phyloP scores from a whole-genome alignment of 92 coral and sea anemone genomes.

The Desmophyllum pertusum region DNA sequence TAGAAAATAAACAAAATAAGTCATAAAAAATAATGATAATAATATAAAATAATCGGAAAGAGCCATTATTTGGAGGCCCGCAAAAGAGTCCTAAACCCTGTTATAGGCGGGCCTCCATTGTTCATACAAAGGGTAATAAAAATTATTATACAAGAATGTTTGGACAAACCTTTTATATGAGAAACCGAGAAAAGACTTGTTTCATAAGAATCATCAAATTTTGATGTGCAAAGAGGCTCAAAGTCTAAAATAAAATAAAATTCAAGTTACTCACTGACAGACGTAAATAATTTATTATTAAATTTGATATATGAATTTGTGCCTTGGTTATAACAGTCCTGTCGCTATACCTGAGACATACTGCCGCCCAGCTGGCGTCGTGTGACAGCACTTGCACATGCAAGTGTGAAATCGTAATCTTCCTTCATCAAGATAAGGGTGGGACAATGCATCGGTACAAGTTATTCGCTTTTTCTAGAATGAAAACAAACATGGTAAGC shows the following conservation, averaged over 20 bases:
- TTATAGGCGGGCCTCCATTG: too few species aligned
- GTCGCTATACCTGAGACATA: constrained; percentile 85
- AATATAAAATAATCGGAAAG: too few species aligned
- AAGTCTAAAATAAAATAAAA: constrained; percentile 62
- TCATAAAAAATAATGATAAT: too few species aligned
- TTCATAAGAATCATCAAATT: constrained; percentile 98
- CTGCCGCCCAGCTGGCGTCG: constrained; percentile 94
- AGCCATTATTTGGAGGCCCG: too few species aligned
- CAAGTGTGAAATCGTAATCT: constrained; percentile 95
- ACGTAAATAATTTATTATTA: too few species aligned
- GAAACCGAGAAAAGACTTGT: constrained; percentile 75
- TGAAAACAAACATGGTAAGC: not conserved
- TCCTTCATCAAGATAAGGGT: constrained; percentile 99
- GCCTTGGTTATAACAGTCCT: not conserved
- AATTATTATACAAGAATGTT: not conserved
- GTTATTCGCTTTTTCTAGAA: constrained; percentile 89
- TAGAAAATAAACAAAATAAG: too few species aligned
- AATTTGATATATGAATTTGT: not conserved
- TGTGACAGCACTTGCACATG: constrained; percentile 98
- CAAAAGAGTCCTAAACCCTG: too few species aligned
- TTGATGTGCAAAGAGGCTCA: constrained; percentile 84
- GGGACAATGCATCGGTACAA: constrained; percentile 95
- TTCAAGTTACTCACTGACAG: too few species aligned
- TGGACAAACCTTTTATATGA: constrained; percentile 79
- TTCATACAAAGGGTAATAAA: too few species aligned